Evolutionary conservation across 2,888 invertebrate species (phyloP), one percentile per base, ranked within the genome.

Genomic region (Agapetus fuscipes): DNA sequence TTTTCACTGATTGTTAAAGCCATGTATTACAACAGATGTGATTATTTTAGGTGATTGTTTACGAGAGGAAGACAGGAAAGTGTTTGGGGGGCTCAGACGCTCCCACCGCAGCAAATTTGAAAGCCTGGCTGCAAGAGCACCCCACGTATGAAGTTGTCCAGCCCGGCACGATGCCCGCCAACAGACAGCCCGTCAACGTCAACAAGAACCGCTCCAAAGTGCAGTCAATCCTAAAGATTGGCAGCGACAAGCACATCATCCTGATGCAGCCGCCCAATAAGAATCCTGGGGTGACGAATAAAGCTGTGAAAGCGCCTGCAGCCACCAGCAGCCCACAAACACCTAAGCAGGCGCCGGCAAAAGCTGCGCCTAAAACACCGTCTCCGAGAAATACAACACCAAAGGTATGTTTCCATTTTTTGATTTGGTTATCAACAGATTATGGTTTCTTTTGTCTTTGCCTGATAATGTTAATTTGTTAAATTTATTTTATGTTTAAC

Each of bases 81-180:
- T 61, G 78, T 54, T 61, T 83, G 48, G 74, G 78, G 41, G 91
- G 89, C 7, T 72, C 75, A n/a, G 80, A 78, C 56, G 91, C 91
- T 26, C 94, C 94, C 1, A 83, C 81, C 6, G 79, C 83, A 24
- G 74, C 77, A 14, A 84, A 83, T 55, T 67, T 94, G 24, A 82
- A 83, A 53, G 70, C 77, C 15, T 94, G 90, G 90, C 66, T 94
- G 7, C 80, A 83, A 56, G 80, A 81, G 50, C 84, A 94, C 68
- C 91, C 90, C 2, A 83, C 85, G 0, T 93, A 79, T 60, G 88
- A 91, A 68, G 85, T 90, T 0, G 77, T 90, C 3, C 72, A 77
- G 44, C 77, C 80, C 0, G 76, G 74, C n/a, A 70, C 71, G 20
- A 52, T 64, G 1, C 69, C 67, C 51, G 64, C 72, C 25, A 62